Percentiles rank a stretch among this genome's conserved stretches.
These are phyloP conservation scores for Mastigias papua DNA, from an alignment of 30 jellyfish, hydroid and myxozoan genomes.

Conservation along the genomic window DNA sequence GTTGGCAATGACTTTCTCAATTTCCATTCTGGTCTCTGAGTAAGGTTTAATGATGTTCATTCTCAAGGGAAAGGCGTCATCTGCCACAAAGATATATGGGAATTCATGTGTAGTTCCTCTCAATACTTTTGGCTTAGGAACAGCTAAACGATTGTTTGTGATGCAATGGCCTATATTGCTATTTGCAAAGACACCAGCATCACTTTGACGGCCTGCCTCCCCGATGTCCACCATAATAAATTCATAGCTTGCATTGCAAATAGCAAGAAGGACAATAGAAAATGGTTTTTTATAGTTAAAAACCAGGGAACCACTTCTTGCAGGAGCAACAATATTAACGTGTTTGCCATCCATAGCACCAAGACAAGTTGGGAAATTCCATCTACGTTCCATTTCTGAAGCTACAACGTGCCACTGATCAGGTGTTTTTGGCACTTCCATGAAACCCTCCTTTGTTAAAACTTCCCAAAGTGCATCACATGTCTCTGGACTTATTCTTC, in stretches of 20 bases:
- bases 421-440: slow-evolving; percentile 15
- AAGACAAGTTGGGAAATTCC: slow-evolving; percentile 57
- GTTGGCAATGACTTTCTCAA: slow-evolving; percentile 5
- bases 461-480: slow-evolving; percentile 54
- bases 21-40: slow-evolving; percentile 19
- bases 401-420: slow-evolving; percentile 56
- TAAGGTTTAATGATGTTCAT: slow-evolving; percentile 16
- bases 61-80: slow-evolving; percentile 20
- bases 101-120: neutral
- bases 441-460: slow-evolving; percentile 3
- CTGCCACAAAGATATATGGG: slow-evolving; percentile 20
- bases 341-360: slow-evolving; percentile 52
- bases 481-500: slow-evolving; percentile 32
- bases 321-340: slow-evolving; percentile 23
- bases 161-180: slow-evolving; percentile 33
- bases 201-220: slow-evolving; percentile 43
- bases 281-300: slow-evolving; percentile 6
- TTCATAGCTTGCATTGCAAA: slow-evolving; percentile 36
- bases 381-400: slow-evolving; percentile 15
- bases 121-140: neutral
- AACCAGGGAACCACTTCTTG: slow-evolving; percentile 17
- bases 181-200: slow-evolving; percentile 26
- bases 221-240: slow-evolving; percentile 20
- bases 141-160: slow-evolving; percentile 12
- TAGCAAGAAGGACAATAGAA: slow-evolving; percentile 29